Conservation (phyloP, 2,113 vertebrate genomes). For the Micronycteris hirsuta region DNA sequence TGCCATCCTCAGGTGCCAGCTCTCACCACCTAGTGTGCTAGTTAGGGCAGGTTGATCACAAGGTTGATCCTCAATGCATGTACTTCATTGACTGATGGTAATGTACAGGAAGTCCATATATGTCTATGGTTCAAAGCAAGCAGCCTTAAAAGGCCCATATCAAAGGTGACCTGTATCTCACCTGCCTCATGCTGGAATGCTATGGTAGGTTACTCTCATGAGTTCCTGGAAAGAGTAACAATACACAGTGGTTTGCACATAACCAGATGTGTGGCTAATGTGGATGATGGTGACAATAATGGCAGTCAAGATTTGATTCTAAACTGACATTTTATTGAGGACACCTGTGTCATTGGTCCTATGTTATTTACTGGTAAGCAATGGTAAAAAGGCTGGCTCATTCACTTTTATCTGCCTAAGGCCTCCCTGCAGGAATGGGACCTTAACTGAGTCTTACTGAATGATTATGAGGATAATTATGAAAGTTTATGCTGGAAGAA, state of each 20-base stretch:
- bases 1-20: accelerated
- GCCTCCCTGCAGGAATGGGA: not conserved
- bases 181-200: not conserved
- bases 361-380: not conserved
- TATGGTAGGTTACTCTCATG: not conserved
- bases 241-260: not conserved
- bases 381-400: not conserved
- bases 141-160: conserved; percentile 11
- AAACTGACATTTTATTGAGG: not conserved
- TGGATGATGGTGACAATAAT: not conserved
- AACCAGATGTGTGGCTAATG: not conserved
- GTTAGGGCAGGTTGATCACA: conserved; percentile 32
- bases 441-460: not conserved
- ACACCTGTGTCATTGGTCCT: not conserved
- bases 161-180: not conserved
- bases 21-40: not conserved
- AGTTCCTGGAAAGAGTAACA: conserved; percentile 5
- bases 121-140: conserved; percentile 21
- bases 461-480: not conserved
- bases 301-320: not conserved
- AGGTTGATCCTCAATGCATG: not conserved
- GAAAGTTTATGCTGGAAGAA: not conserved
- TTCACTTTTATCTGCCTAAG: not conserved
- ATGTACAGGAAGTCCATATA: not conserved
- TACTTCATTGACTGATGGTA: not conserved